Base-by-base conservation (phyloP, 2,888 invertebrate genomes). In the Amblyjoppa fuscipennis region DNA sequence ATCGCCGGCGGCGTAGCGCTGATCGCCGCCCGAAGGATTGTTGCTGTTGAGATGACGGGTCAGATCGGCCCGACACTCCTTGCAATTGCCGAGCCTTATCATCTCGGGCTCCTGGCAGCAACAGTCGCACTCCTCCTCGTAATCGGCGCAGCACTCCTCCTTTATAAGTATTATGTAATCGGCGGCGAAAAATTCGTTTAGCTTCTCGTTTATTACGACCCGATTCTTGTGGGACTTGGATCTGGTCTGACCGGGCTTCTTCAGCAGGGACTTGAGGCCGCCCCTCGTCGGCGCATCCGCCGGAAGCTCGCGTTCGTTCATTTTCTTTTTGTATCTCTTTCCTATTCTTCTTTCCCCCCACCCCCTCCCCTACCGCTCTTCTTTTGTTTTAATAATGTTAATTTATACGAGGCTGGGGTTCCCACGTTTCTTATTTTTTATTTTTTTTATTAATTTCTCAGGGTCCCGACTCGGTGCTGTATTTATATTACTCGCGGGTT, bases 121-220 rank as follows among this genome's bases (percentile, higher is more conserved):
- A 73, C 95, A 95, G 81, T 96, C 96, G 93, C 96, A 96, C 89
- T 96, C 95, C 86, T 96, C 96, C 92, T 97, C 98, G 91, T 97
- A 97, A 83, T 97, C 98, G 92, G 97, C 97, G 91, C 96, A 96
- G 92, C 98, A 98, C 93, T 98, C 98, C 93, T 98, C 98, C 85
- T 98, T 96, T 87, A 98, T 98, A 87, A 98, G 95, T 91, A 98
- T 98, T 92, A 98, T 98, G 92, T 98, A 98, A 94, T 98, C 98
- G 75, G 98, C 98, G 91, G 98, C 98, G 94, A 98, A 98, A 94
- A 98, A 98, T 94, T 98, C 97, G 94, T 98, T 98, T 77, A 97
- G 96, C 91, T 96, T 97, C 95, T 98, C 98, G 93, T 98, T 98
- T 92, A 98, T 98, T 76, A 98, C 96, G 34, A 98, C 98, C 81